Conservation (phyloP, 2,888 invertebrate genomes). For the Heteromurus nitidus region DNA sequence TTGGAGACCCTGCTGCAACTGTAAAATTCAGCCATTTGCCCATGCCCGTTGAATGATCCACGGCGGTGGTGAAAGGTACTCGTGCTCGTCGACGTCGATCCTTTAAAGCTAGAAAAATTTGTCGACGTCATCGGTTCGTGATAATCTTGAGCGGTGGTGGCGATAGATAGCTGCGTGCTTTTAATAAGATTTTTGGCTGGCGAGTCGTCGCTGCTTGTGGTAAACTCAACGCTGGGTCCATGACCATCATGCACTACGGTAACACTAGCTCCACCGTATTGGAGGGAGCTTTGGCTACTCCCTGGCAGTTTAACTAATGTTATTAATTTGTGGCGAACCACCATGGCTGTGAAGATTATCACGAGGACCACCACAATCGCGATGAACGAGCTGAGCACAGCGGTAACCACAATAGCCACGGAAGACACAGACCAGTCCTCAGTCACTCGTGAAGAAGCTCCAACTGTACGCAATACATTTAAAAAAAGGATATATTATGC, state of each 20-base stretch:
- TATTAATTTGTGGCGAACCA: constrained; percentile 69
- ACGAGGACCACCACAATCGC: constrained; percentile 72
- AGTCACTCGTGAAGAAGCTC: constrained; percentile 58
- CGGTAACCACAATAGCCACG: constrained; percentile 71
- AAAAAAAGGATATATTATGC: too few relatives aligned
- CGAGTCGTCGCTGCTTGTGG: constrained; percentile 53
- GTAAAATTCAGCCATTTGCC: constrained; percentile 73
- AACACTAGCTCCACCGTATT: constrained; percentile 57
- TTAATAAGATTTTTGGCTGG: constrained; percentile 56
- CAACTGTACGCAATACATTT: constrained; percentile 35
- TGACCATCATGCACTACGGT: constrained; percentile 49
- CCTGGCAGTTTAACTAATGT: constrained; percentile 62
- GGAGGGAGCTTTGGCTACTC: constrained; percentile 49
- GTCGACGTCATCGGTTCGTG: constrained; percentile 38
- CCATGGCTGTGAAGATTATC: constrained; percentile 69
- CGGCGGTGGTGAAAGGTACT: constrained; percentile 52
- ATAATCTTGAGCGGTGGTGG: constrained; percentile 37
- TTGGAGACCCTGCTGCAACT: constrained; percentile 71
- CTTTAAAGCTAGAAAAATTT: constrained; percentile 60
- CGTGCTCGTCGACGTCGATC: constrained; percentile 43
- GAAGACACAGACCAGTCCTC: constrained; percentile 65
- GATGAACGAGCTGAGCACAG: constrained; percentile 72
- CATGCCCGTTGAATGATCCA: constrained; percentile 48
- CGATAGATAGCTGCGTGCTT: constrained; percentile 53
- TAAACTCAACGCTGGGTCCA: constrained; percentile 53